These are phyloP conservation scores for Epinephelus fuscoguttatus DNA, from an alignment of 2,113 vertebrate species.

Conservation along the genomic window DNA sequence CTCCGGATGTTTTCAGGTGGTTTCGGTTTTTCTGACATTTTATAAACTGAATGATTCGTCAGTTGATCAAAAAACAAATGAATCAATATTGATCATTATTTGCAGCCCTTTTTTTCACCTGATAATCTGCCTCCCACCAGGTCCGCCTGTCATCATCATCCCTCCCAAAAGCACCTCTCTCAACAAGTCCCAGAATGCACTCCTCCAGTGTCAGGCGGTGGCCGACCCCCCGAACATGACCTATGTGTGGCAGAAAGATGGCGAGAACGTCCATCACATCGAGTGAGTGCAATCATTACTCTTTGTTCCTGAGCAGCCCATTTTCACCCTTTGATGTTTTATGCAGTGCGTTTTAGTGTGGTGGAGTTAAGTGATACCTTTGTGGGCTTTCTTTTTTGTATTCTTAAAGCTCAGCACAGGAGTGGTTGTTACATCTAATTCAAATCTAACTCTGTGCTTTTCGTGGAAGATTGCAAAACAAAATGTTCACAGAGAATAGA, in stretches of 20 bases:
- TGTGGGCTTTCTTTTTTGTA: not conserved
- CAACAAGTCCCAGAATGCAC: slow-evolving; percentile 92
- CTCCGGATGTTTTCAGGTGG: not conserved
- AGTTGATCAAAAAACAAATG: not conserved
- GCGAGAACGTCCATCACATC: slow-evolving; percentile 91
- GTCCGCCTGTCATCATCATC: slow-evolving; percentile 90
- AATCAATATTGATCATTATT: not conserved
- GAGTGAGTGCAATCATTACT: slow-evolving; percentile 79
- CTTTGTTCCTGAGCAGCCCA: not conserved
- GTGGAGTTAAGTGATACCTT: not conserved
- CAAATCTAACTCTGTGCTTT: not conserved
- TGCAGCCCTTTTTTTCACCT: not conserved
- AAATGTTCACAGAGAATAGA: not conserved
- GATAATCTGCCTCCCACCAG: slow-evolving; percentile 62
- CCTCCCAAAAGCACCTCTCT: slow-evolving; percentile 88
- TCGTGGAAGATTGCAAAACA: not conserved
- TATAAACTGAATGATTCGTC: not conserved
- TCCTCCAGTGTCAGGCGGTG: slow-evolving; percentile 90
- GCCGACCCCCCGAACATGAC: slow-evolving; percentile 96
- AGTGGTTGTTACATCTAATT: slow-evolving; percentile 6
- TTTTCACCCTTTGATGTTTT: slow-evolving; percentile 8
- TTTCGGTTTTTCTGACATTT: not conserved
- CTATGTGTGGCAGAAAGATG: slow-evolving; percentile 91
- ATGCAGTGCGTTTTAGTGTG: not conserved
- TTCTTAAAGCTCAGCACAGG: not conserved